These are phyloP conservation scores for Heliconius melpomene DNA, from an alignment of 1,140 invertebrate genomes.

Conservation along the genomic window DNA sequence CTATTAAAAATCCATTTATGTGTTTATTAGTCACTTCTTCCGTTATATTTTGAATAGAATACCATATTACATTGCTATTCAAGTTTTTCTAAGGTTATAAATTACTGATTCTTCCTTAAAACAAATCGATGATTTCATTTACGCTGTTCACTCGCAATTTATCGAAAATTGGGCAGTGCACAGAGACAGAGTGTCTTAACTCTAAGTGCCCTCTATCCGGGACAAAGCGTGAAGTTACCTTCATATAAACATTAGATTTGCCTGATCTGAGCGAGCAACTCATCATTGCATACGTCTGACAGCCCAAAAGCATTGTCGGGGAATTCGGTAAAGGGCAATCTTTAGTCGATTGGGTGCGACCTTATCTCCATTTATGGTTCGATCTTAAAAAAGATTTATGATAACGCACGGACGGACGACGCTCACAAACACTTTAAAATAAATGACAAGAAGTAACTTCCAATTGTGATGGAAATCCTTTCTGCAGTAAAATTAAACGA, in stretches of 20 bases:
- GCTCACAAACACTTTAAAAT: conserved; percentile 78
- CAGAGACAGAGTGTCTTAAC: no score
- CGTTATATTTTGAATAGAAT: no score
- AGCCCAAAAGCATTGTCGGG: conserved; percentile 69
- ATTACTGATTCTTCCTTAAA: no score
- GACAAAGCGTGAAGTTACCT: no score
- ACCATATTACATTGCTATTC: no score
- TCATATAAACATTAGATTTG: background rate
- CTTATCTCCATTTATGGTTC: conserved; percentile 79
- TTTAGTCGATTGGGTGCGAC: conserved; percentile 76
- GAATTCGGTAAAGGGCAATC: conserved; percentile 76
- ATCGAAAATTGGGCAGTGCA: no score
- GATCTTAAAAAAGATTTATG: conserved; percentile 80
- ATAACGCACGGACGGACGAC: conserved; percentile 75
- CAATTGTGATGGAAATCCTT: conserved; percentile 81
- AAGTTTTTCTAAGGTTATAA: no score
- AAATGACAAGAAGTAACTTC: conserved; percentile 80
- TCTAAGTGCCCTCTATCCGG: no score
- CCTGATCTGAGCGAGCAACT: conserved; percentile 21
- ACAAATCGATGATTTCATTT: no score
- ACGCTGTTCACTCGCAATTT: no score
- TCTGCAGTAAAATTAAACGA: conserved; percentile 81
- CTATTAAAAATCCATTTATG: no score
- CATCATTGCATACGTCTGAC: conserved; percentile 57
- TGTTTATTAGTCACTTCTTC: no score